Evolutionary conservation across 2,888 invertebrate genomes (phyloP).

Genomic region (Spisula solida): DNA sequence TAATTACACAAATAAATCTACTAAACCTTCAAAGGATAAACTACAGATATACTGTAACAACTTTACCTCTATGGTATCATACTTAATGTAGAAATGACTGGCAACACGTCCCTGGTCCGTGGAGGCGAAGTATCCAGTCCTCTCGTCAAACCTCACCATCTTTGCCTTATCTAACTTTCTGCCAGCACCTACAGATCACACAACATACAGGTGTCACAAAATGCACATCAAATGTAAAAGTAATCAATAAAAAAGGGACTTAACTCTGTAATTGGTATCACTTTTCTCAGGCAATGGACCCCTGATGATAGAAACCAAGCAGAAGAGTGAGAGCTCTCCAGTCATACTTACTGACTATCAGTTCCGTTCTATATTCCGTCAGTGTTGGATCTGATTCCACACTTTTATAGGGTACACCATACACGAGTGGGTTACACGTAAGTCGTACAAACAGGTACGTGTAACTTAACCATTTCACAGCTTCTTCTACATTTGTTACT

Average conservation of each 20-base stretch:
- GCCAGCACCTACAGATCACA: conserved; percentile 90
- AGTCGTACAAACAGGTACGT: conserved; percentile 98
- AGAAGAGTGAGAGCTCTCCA: too few species aligned
- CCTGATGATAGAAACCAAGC: too few species aligned
- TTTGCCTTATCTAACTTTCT: conserved; percentile 95
- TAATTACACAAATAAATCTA: too few species aligned
- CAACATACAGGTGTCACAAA: not conserved
- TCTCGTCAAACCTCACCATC: conserved; percentile 97
- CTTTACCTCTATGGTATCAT: conserved; percentile 94
- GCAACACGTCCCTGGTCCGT: conserved; percentile 97
- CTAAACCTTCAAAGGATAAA: too few species aligned
- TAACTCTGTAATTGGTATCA: too few species aligned
- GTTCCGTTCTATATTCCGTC: conserved; percentile 92
- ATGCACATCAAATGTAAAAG: too few species aligned
- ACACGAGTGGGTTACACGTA: conserved; percentile 95
- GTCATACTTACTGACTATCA: conserved; percentile 90
- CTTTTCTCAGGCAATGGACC: too few species aligned
- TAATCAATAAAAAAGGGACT: too few species aligned
- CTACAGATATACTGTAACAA: not conserved
- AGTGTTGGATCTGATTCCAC: conserved; percentile 92
- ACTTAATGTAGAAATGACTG: conserved; percentile 98
- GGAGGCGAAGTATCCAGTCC: conserved; percentile 90
- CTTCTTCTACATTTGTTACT: conserved; percentile 97
- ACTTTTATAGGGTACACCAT: conserved; percentile 91
- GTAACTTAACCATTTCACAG: conserved; percentile 98